Base-by-base conservation (phyloP, 2,113 vertebrate species). In the Dasypus novemcinctus region DNA sequence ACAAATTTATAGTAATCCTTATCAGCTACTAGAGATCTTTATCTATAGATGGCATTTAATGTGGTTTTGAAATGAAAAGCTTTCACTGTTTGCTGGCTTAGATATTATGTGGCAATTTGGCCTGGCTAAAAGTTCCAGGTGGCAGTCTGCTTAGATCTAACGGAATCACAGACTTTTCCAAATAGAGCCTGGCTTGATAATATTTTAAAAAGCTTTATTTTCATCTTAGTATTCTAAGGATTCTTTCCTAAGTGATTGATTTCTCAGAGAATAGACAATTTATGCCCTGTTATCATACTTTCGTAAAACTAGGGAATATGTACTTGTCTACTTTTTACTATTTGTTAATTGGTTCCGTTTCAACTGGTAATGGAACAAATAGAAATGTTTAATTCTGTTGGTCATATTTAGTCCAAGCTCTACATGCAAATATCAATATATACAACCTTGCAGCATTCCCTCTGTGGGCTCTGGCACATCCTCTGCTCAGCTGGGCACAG, bases 31-130 rank as follows among this genome's bases (percentile, higher is more conserved):
- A 52, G 80, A 91, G 9, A 71, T 66, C 31, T 21, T 72, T 36
- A 6, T 0, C 0, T 25, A 8, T 7, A 3, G 1, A 38, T n/a
- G 9, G 29, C 43, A 21, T 54, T 27, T 38, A 86, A 27, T 18
- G 31, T 81, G 20, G 41, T 90, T 79, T 20, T 29, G 61, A 87
- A 61, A n/a, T 27, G 25, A 89, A 80, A 82, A 91, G 76, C 71
- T 88, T 90, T 64, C 78, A 23, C 33, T 52, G 1, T 68, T 82
- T 57, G 54, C 68, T 15, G 57, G 18, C 17, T n/a, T 69, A 21
- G 72, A 57, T 14, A 21, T 3, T 79, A 57, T 4, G 0, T 71
- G 21, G 18, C 18, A 3, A n/a, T 11, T 57, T 57, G n/a, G 14
- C 18, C 31, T 27, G 75, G 15, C 33, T 80, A 54, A 43, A n/a